Percentiles rank a stretch among this genome's conserved stretches.
phyloP scores from a whole-genome alignment of 2,113 vertebrate genomes.

The Oriolus oriolus region DNA sequence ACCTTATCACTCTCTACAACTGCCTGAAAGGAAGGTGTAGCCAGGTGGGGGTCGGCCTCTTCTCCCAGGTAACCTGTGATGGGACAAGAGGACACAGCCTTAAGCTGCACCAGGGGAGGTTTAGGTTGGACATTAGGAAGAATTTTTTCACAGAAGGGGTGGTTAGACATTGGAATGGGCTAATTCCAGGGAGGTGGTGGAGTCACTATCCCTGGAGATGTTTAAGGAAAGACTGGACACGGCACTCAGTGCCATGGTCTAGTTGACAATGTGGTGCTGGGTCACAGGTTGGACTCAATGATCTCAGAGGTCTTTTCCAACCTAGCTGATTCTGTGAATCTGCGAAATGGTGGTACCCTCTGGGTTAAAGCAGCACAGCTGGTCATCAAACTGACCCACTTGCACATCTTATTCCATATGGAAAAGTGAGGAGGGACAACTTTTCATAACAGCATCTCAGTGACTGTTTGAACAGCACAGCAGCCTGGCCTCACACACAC shows the following conservation, averaged over 20 bases:
- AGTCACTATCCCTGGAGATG: background rate
- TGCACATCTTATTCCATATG: rapidly evolving
- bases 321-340: background rate
- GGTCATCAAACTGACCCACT: rapidly evolving
- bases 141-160: background rate
- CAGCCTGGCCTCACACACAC: rapidly evolving
- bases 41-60: rapidly evolving
- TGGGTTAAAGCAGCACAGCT: rapidly evolving
- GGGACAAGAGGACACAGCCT: background rate
- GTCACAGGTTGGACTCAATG: background rate
- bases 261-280: rapidly evolving
- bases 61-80: background rate
- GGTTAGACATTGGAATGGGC: background rate
- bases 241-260: too few relatives aligned
- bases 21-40: background rate
- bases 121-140: background rate
- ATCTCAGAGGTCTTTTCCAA: background rate
- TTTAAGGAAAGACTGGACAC: background rate
- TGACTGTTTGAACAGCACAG: background rate
- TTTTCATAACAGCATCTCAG: background rate
- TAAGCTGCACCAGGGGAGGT: rapidly evolving
- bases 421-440: background rate
- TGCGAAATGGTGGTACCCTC: background rate
- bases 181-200: background rate
- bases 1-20: background rate